These are phyloP conservation scores for Toxonevra muliebris DNA, from an alignment of 2,888 invertebrate genomes.

Conservation along the genomic window DNA sequence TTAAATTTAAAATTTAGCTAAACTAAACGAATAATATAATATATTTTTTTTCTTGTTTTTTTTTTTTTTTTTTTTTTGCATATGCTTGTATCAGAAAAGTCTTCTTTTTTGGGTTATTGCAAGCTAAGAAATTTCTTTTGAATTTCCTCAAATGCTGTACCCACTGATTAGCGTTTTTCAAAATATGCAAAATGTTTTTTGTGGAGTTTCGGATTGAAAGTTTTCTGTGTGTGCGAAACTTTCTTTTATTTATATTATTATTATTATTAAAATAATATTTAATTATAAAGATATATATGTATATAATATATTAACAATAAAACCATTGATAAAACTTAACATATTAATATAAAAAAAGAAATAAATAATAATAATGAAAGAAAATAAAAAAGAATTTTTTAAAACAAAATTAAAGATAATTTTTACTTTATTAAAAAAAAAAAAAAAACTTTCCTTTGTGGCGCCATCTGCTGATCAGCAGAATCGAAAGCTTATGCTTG, in stretches of 20 bases:
- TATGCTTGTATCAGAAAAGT: too few relatives aligned
- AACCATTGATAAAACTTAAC: constrained; percentile 31
- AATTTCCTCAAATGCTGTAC: constrained; percentile 1
- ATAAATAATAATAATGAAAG: constrained; percentile 14
- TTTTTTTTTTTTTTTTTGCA: neutral
- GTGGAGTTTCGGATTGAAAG: constrained; percentile 5
- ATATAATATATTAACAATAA: constrained; percentile 25
- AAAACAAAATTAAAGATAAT: constrained; percentile 10
- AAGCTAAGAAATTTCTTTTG: neutral
- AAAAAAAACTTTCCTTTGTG: too few relatives aligned
- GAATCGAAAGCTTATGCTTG: too few relatives aligned
- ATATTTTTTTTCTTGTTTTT: neutral
- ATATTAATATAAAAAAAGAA: constrained; percentile 34
- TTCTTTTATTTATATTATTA: constrained; percentile 10
- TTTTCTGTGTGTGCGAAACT: constrained; percentile 9
- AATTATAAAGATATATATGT: constrained; percentile 35
- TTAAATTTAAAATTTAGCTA: constrained; percentile 36
- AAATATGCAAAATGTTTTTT: constrained; percentile 5
- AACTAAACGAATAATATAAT: neutral
- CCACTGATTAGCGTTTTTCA: constrained; percentile 12
- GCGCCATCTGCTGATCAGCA: too few relatives aligned
- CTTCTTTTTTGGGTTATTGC: neutral
- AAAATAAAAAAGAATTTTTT: constrained; percentile 30
- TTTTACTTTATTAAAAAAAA: neutral
- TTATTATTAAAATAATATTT: constrained; percentile 11